Evolutionary conservation across 2,888 invertebrate species (phyloP).

Genomic region (Odontomyia ornata): DNA sequence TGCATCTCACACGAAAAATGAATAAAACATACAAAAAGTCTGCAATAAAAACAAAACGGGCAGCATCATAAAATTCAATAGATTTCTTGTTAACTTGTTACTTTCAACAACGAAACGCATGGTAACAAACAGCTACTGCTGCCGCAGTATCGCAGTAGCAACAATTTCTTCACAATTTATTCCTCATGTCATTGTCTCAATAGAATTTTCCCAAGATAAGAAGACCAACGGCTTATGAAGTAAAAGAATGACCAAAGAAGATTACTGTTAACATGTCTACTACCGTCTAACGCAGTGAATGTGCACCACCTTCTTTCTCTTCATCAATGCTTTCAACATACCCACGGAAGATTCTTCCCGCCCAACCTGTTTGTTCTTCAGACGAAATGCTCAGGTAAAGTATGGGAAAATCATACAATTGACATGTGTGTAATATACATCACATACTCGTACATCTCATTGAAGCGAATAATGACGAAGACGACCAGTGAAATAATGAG

Average conservation of each 20-base stretch:
- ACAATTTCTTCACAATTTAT: constrained; percentile 7
- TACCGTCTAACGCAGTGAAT: neutral
- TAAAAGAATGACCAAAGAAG: neutral
- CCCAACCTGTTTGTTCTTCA: neutral
- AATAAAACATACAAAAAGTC: neutral
- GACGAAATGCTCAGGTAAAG: neutral
- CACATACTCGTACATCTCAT: neutral
- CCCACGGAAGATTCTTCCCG: neutral
- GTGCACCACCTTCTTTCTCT: neutral
- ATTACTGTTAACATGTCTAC: constrained; percentile 8
- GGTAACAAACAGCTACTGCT: neutral
- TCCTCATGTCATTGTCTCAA: constrained; percentile 8
- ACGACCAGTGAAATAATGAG: neutral
- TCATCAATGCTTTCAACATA: neutral
- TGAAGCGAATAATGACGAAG: neutral
- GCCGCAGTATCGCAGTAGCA: neutral
- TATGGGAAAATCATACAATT: constrained; percentile 8
- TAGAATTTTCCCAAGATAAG: constrained; percentile 30
- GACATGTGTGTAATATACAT: neutral
- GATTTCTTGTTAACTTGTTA: constrained; percentile 4
- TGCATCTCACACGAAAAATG: neutral
- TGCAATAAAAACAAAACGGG: neutral
- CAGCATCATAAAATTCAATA: constrained; percentile 10
- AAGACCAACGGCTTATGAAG: neutral
- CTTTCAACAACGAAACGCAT: neutral